These are phyloP conservation scores for Heliconius ethilla DNA, from an alignment of 2,888 invertebrate species.

Conservation along the genomic window DNA sequence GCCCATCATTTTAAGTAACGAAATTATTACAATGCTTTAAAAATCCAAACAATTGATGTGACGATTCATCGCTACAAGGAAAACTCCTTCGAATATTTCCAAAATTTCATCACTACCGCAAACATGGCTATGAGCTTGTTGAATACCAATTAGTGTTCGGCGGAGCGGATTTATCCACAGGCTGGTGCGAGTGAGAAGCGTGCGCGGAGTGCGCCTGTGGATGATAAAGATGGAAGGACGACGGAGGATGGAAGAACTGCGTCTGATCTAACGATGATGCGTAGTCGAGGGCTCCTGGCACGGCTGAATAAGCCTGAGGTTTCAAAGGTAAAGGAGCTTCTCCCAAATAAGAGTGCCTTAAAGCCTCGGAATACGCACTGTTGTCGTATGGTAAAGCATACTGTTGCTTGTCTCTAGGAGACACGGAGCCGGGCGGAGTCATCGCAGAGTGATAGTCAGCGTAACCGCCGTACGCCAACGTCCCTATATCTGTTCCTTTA, in stretches of 20 bases:
- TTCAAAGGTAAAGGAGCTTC: conserved; percentile 88
- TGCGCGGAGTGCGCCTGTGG: conserved; percentile 80
- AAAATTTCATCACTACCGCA: conserved; percentile 43
- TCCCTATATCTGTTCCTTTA: conserved; percentile 82
- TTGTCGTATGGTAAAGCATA: conserved; percentile 78
- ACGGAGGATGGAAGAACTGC: conserved; percentile 90
- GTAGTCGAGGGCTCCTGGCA: conserved; percentile 85
- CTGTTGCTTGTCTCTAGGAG: conserved; percentile 92
- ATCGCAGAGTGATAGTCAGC: conserved; percentile 96
- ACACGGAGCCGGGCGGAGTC: conserved; percentile 98
- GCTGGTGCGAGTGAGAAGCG: conserved; percentile 71
- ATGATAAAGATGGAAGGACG: conserved; percentile 95
- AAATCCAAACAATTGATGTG: conserved; percentile 32
- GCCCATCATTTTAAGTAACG: conserved; percentile 19
- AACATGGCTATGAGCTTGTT: conserved; percentile 86
- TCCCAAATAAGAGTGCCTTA: conserved; percentile 80
- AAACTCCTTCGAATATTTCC: conserved; percentile 39
- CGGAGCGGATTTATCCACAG: conserved; percentile 83
- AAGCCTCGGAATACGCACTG: conserved; percentile 85
- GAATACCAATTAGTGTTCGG: conserved; percentile 90
- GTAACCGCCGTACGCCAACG: conserved; percentile 82
- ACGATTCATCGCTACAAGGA: conserved; percentile 44
- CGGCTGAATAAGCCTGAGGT: conserved; percentile 93
- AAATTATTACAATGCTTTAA: conserved; percentile 12
- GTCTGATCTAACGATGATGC: conserved; percentile 89